Conservation (phyloP, 2,888 invertebrate species). For the Tubiluchus corallicola region DNA sequence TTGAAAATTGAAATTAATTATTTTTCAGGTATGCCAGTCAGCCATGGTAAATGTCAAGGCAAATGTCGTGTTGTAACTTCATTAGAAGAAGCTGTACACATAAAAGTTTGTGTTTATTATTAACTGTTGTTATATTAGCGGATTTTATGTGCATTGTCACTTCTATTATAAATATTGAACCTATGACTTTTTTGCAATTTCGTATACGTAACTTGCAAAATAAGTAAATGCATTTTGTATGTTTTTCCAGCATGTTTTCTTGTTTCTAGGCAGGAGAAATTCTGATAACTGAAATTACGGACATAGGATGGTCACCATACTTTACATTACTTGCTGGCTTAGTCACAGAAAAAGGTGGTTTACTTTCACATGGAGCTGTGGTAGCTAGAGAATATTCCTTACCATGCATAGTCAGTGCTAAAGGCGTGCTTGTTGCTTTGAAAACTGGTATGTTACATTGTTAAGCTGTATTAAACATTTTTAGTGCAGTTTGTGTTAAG, state of each 20-base stretch:
- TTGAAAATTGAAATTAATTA: no score
- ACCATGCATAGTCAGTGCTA: conserved; percentile 58
- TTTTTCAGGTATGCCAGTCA: conserved; percentile 47
- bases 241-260: no score
- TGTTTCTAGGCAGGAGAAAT: conserved; percentile 37
- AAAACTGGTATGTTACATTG: no score
- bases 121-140: no score
- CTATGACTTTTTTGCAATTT: no score
- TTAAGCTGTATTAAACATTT: no score
- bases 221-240: no score
- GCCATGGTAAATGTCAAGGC: conserved; percentile 44
- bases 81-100: conserved; percentile 40
- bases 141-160: no score
- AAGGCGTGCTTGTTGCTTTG: conserved; percentile 42
- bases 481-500: no score
- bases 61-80: conserved; percentile 49
- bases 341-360: conserved; percentile 60
- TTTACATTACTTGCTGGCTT: conserved; percentile 57
- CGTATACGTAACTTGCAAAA: no score
- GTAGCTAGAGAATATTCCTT: conserved; percentile 64
- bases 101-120: conserved; percentile 24
- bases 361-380: conserved; percentile 64
- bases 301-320: conserved; percentile 68
- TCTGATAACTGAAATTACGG: conserved; percentile 53
- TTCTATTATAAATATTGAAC: no score